phyloP scores from a whole-genome alignment of 35 echinoderm and acorn worm genomes.

The Ophioderma brevispina region DNA sequence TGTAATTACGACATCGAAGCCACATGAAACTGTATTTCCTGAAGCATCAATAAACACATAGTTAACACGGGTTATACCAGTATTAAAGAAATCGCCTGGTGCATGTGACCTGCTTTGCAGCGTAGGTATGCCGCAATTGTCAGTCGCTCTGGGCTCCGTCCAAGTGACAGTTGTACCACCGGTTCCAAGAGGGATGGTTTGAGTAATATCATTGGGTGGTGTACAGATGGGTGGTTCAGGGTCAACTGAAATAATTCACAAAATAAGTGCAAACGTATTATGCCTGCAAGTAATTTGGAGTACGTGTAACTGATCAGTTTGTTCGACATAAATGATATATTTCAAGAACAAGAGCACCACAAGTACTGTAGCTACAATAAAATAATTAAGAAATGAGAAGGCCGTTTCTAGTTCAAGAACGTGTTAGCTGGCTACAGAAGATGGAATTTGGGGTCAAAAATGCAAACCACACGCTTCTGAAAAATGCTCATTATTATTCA shows the following conservation, averaged over 20 bases:
- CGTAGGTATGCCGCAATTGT: conserved; percentile 21
- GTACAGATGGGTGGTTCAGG: conserved; percentile 18
- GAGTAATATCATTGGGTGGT: conserved; percentile 26
- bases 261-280: too few relatives aligned
- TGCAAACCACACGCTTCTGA: too few relatives aligned
- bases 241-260: conserved; percentile 48
- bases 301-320: too few relatives aligned
- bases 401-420: too few relatives aligned
- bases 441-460: too few relatives aligned
- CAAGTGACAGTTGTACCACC: conserved; percentile 15
- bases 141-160: conserved; percentile 57
- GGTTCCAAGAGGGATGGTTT: conserved; percentile 41
- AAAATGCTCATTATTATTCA: too few relatives aligned
- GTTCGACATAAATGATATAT: too few relatives aligned
- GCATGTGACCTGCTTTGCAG: neutral
- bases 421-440: too few relatives aligned
- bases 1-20: conserved; percentile 34
- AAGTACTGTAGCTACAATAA: too few relatives aligned
- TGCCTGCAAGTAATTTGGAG: too few relatives aligned
- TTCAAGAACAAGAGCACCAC: too few relatives aligned
- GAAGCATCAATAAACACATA: conserved; percentile 42
- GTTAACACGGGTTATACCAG: neutral
- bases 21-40: conserved; percentile 31
- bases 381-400: too few relatives aligned
- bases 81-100: neutral